These are phyloP conservation scores for Salminus brasiliensis DNA, from an alignment of 2,113 vertebrate genomes.

Conservation along the genomic window DNA sequence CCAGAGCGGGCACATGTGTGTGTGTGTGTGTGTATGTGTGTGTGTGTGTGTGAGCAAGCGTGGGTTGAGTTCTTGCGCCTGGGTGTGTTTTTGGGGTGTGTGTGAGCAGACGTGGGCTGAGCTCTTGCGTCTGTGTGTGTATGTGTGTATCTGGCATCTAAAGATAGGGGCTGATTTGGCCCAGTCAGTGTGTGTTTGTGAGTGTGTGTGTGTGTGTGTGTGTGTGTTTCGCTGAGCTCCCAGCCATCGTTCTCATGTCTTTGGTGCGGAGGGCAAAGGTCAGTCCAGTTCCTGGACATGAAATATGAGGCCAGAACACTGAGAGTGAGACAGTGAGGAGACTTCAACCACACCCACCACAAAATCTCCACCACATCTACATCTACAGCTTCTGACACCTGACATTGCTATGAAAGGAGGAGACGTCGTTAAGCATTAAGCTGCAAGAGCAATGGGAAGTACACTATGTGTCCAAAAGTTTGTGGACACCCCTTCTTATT, in stretches of 20 bases:
- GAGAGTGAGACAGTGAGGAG: too few relatives aligned
- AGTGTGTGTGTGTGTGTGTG: too few relatives aligned
- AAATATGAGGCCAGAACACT: too few relatives aligned
- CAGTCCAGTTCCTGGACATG: not conserved
- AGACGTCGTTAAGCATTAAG: too few relatives aligned
- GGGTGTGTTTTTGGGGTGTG: constrained; percentile 44
- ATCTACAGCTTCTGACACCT: too few relatives aligned
- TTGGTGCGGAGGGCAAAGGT: constrained; percentile 38
- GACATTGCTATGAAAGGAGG: too few relatives aligned
- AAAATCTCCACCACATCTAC: too few relatives aligned
- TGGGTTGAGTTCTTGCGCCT: constrained; percentile 22
- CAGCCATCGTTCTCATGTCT: constrained; percentile 52
- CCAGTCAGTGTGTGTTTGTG: constrained; percentile 12
- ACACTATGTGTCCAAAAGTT: too few relatives aligned
- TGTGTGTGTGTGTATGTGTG: constrained; percentile 17
- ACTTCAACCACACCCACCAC: too few relatives aligned
- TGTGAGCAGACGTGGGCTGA: constrained; percentile 35
- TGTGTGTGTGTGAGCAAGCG: not conserved
- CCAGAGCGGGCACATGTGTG: not conserved
- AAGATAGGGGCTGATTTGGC: constrained; percentile 55
- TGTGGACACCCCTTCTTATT: too few relatives aligned
- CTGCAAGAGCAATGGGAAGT: too few relatives aligned
- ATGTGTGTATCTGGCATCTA: constrained; percentile 56
- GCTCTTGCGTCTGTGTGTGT: too few relatives aligned
- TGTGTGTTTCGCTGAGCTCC: constrained; percentile 37